Percentiles rank a stretch among this genome's conserved stretches.
Conservation (phyloP, 2,113 vertebrate species). For the Meriones unguiculatus region DNA sequence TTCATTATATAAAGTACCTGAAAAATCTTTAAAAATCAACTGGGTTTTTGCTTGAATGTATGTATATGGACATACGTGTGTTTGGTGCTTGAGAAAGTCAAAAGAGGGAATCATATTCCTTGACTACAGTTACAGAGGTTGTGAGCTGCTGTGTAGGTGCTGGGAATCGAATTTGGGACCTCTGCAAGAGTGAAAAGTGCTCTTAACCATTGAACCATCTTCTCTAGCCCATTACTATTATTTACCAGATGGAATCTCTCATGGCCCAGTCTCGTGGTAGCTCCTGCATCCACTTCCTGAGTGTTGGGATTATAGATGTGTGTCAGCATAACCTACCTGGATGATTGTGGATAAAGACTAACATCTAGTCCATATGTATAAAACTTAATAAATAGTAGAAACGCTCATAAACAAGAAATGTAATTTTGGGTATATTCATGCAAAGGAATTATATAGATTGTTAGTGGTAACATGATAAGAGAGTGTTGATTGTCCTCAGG, state of each 20-base stretch:
- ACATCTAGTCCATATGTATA: neutral
- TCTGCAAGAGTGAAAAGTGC: neutral
- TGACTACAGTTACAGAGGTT: neutral
- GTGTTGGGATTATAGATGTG: neutral
- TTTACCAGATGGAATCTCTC: neutral
- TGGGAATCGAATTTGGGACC: neutral
- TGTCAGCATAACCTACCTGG: neutral
- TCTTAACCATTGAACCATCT: too few species aligned
- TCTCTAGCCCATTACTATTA: neutral
- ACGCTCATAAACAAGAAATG: neutral
- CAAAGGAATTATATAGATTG: neutral
- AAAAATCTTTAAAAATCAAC: neutral
- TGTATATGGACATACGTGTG: neutral
- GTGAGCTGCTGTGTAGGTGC: neutral
- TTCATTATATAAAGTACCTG: neutral
- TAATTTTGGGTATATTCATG: neutral
- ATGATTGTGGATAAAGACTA: neutral
- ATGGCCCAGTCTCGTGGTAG: neutral
- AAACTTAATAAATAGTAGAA: neutral
- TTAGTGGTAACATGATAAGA: slow-evolving; percentile 7
- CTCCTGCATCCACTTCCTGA: neutral
- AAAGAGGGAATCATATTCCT: neutral
- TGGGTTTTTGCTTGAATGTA: neutral
- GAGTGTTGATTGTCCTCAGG: neutral
- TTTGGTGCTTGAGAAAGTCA: neutral